These are phyloP conservation scores for Pterocles gutturalis DNA, from an alignment of 2,113 vertebrate genomes.

Conservation along the genomic window DNA sequence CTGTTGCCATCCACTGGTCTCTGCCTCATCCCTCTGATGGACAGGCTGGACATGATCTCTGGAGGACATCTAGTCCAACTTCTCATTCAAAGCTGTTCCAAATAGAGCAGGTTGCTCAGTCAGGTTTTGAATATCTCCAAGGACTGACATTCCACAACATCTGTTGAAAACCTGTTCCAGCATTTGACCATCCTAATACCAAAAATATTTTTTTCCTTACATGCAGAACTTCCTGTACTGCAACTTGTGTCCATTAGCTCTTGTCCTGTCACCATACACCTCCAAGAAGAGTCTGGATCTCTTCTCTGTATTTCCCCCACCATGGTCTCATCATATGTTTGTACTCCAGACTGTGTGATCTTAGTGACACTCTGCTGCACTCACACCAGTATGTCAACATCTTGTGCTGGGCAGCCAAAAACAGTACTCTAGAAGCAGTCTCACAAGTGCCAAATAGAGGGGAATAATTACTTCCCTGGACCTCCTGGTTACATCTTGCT, in stretches of 20 bases:
- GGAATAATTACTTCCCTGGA: neutral
- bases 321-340: fast-evolving
- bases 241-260: neutral
- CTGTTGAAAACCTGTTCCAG: neutral
- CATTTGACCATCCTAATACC: neutral
- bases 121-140: neutral
- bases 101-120: neutral
- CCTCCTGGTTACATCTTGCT: neutral
- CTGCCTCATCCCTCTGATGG: neutral
- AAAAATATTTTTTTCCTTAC: neutral
- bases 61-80: neutral
- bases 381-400: neutral
- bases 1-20: neutral
- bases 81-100: neutral
- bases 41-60: neutral
- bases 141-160: neutral
- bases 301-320: neutral
- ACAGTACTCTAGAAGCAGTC: neutral
- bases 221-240: neutral
- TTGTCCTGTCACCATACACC: neutral
- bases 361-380: neutral
- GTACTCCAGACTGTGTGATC: neutral
- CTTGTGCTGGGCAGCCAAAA: neutral
- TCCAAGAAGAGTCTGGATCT: neutral
- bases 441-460: neutral